Evolutionary conservation across 2,113 vertebrate species (phyloP), one percentile per base, ranked within the genome.

Genomic region (Choloepus hoffmanni): DNA sequence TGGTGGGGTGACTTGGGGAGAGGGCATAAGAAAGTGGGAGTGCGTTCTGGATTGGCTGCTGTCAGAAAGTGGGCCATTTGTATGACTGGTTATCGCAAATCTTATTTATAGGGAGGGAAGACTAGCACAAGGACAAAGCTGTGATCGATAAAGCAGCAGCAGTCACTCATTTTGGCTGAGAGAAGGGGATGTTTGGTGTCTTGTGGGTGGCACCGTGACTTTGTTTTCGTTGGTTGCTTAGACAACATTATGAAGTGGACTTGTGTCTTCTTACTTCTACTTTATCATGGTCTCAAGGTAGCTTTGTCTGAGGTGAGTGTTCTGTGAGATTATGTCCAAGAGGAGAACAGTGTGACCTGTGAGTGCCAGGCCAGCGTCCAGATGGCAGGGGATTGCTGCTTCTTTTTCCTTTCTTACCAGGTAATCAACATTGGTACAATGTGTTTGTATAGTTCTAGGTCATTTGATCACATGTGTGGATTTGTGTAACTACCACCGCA

Each of bases 11-110:
- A 7, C n/a, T 23, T 83, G 0, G 14, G 82, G 55, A 77, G 60
- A 53, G 50, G 50, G 50, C 13, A 53, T 48, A 13, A 40, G 62
- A 62, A 63, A 53, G 63, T 0, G 2, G 23, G 23, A 50, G 2
- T 45, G 77, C 13, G 2, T 28, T 60, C 16, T 21, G 11, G 78
- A 30, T 24, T n/a, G 21, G 30, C 53, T 62, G 45, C 33, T 85
- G 19, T 89, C 16, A 83, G 85, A 84, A 82, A 83, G 60, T 1
- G 4, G 55, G 53, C 36, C 2, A 5, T 4, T 33, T 43, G 18
- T 14, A 0, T 21, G 74, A 43, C 23, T 18, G 10, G 0, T 2
- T 1, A 6, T 43, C n/a, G n/a, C 33, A 21, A n/a, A 36, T 85
- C 65, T 90, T 68, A 36, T 68, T 72, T 85, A 55, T 19, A 55